Evolutionary conservation across 1,140 invertebrate genomes (phyloP).

Genomic region (Rhyzopertha dominica): DNA sequence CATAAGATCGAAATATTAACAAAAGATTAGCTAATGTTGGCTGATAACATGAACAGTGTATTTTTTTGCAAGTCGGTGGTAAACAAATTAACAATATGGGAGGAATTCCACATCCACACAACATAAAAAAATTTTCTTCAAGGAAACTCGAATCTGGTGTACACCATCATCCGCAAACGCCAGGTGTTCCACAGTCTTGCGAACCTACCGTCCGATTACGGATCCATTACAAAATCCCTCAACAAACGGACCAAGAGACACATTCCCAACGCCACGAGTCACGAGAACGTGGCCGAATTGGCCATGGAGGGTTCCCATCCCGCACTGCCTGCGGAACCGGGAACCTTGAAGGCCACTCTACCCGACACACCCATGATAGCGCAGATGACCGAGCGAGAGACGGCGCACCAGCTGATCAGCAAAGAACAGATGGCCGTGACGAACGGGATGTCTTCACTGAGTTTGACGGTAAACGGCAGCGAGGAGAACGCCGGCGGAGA

Average conservation of each 20-base stretch:
- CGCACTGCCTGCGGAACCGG: constrained; percentile 83
- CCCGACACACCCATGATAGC: constrained; percentile 71
- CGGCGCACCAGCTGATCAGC: constrained; percentile 64
- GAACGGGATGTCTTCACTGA: constrained; percentile 39
- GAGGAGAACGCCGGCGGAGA: constrained; percentile 24
- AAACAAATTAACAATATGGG: too few relatives aligned
- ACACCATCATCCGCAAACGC: constrained; percentile 97
- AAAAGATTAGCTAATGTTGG: too few relatives aligned
- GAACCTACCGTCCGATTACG: constrained; percentile 90
- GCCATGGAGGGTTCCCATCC: constrained; percentile 81
- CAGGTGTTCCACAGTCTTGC: constrained; percentile 96
- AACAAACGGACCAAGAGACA: constrained; percentile 52
- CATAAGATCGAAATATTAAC: too few relatives aligned
- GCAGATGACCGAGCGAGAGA: constrained; percentile 93
- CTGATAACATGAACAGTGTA: too few relatives aligned
- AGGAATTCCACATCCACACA: too few relatives aligned
- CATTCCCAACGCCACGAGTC: constrained; percentile 22
- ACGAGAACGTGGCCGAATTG: constrained; percentile 52
- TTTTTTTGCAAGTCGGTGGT: too few relatives aligned
- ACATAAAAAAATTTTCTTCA: constrained; percentile 23
- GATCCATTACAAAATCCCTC: constrained; percentile 80
- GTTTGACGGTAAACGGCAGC: constrained; percentile 32
- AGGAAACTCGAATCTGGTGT: constrained; percentile 97
- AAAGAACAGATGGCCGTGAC: constrained; percentile 33
- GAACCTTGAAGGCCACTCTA: constrained; percentile 83